Percentiles rank a stretch among this genome's conserved stretches.
Evolutionary conservation across 2,888 invertebrate genomes (phyloP).

Genomic region (Erannis defoliaria): DNA sequence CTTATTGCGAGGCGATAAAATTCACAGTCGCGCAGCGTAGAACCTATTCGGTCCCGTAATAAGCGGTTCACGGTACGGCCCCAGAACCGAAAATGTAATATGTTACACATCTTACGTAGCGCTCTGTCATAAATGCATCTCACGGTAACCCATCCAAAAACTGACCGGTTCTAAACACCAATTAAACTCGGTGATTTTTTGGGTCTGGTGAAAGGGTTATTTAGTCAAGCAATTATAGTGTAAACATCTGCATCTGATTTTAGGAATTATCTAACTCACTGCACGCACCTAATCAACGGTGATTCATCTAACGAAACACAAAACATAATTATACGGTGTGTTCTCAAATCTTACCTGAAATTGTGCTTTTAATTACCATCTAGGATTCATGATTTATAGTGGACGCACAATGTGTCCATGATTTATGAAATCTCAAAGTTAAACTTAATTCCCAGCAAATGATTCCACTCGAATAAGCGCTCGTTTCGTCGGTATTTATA

Average conservation of each 20-base stretch:
- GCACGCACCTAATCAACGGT: constrained; percentile 78
- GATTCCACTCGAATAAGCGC: constrained; percentile 12
- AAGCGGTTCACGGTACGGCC: too few species aligned
- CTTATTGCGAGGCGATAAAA: too few species aligned
- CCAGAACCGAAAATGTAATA: too few species aligned
- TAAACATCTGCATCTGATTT: constrained; percentile 79
- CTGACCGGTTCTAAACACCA: too few species aligned
- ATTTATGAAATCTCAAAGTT: constrained; percentile 65
- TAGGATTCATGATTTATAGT: constrained; percentile 77
- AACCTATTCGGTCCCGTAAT: too few species aligned
- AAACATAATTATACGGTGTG: constrained; percentile 82
- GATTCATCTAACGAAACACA: constrained; percentile 82
- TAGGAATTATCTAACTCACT: constrained; percentile 61
- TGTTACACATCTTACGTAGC: too few species aligned
- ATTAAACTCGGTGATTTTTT: too few species aligned
- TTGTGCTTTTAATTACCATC: constrained; percentile 81
- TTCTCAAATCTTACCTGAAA: constrained; percentile 77
- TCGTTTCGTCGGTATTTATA: constrained; percentile 43
- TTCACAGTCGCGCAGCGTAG: too few species aligned
- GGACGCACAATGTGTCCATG: constrained; percentile 69
- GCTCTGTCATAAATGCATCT: too few species aligned
- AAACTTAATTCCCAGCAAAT: constrained; percentile 27
- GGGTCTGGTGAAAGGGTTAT: constrained; percentile 74
- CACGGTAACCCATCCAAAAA: too few species aligned
- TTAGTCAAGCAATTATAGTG: constrained; percentile 75